phyloP scores from a whole-genome alignment of 2,888 invertebrate genomes.

The Drosophila ochracea region DNA sequence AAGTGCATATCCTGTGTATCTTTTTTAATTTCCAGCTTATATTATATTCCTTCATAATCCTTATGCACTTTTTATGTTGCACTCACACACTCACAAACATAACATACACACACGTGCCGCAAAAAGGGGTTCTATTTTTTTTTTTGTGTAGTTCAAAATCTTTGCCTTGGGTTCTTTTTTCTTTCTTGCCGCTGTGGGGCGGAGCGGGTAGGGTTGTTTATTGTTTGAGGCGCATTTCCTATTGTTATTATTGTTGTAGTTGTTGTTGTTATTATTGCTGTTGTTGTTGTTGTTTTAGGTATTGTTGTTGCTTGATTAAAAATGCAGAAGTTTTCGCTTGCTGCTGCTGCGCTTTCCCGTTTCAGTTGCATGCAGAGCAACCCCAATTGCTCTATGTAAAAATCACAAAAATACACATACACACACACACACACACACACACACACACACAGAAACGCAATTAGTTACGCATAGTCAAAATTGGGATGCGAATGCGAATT shows the following conservation, averaged over 20 bases:
- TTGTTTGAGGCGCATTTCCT: conserved; percentile 41
- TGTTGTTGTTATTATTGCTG: conserved; percentile 24
- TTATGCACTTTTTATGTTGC: conserved; percentile 41
- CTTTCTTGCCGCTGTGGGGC: conserved; percentile 21
- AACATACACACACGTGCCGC: conserved; percentile 38
- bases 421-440: conserved; percentile 19
- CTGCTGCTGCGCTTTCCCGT: conserved; percentile 44
- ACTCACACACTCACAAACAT: conserved; percentile 24
- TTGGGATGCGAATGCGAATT: conserved; percentile 28
- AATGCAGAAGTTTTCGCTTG: conserved; percentile 61
- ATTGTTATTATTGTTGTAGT: conserved; percentile 23
- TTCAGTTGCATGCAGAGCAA: conserved; percentile 52
- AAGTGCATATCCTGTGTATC: background rate
- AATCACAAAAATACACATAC: conserved; percentile 21
- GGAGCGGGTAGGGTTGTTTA: conserved; percentile 62
- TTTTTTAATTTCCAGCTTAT: background rate
- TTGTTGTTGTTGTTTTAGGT: conserved; percentile 32
- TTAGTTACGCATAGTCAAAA: conserved; percentile 16
- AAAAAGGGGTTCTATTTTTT: conserved; percentile 57
- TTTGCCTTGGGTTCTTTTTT: conserved; percentile 23
- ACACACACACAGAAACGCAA: background rate
- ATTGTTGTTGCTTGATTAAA: conserved; percentile 72
- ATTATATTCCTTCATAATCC: background rate
- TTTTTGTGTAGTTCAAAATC: conserved; percentile 29
- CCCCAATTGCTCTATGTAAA: conserved; percentile 41